phyloP scores from a whole-genome alignment of 2,797 vertebrate species.

The Neosalanx taihuensis region DNA sequence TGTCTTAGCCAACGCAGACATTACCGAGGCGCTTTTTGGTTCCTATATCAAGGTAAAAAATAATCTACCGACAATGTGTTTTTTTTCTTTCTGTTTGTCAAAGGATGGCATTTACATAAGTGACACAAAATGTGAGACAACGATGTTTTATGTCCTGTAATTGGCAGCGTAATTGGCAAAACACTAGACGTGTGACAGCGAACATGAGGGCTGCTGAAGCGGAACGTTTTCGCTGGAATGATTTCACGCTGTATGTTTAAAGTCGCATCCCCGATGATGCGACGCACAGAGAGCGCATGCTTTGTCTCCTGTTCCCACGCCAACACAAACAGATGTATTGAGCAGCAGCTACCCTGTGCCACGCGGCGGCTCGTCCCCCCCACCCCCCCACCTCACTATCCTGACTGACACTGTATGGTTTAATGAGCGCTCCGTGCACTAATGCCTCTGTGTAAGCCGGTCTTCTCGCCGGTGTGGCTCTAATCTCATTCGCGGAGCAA shows the following conservation, averaged over 20 bases:
- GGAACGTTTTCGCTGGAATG: not conserved
- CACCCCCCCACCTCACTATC: constrained; percentile 46
- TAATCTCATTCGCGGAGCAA: constrained; percentile 67
- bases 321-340: constrained; percentile 43
- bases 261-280: constrained; percentile 25
- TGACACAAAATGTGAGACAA: not conserved
- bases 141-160: constrained; percentile 11
- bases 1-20: not conserved
- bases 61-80: constrained; percentile 19
- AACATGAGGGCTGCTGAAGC: constrained; percentile 39
- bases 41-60: constrained; percentile 19
- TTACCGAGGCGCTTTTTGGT: not conserved
- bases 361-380: constrained; percentile 43
- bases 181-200: constrained; percentile 11
- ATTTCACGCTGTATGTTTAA: constrained; percentile 36
- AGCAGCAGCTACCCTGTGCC: constrained; percentile 52
- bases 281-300: constrained; percentile 16
- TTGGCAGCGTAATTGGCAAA: constrained; percentile 34
- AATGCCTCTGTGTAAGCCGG: constrained; percentile 62
- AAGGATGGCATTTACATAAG: constrained; percentile 15
- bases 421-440: constrained; percentile 62
- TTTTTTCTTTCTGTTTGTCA: constrained; percentile 1
- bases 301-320: constrained; percentile 43
- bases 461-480: constrained; percentile 43
- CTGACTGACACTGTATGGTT: constrained; percentile 57